Evolutionary conservation across 1,140 invertebrate species (phyloP), one percentile per base, ranked within the genome.

Genomic region (Apis cerana): DNA sequence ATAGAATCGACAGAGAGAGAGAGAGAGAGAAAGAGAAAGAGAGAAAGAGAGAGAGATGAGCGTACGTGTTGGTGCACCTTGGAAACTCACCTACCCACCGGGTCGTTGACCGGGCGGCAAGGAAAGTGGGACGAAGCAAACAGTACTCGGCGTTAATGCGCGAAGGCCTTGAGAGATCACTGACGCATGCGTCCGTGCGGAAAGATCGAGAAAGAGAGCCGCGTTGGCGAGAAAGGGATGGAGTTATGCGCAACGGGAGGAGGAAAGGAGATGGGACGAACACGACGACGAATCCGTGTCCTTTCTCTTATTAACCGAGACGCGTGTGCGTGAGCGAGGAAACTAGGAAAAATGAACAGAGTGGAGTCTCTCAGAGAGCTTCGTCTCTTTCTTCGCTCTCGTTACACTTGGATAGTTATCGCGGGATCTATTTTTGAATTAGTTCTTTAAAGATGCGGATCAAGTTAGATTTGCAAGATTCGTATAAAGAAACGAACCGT

Each of bases 121-220:
- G 92, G 92, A 94, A 94, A 94, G 93, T 94, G 92, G 93, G 93
- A 93, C 90, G 92, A 88, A 89, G 90, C 92, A 89, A 93, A 89
- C 90, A 90, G 89, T 84, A 88, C 79, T 76, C 70, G 23, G 79
- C 80, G 88, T 84, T 91, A 91, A 91, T 91, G 89, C 90, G 83
- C 84, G 83, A 86, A 88, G 89, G 89, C 90, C 90, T 91, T 91
- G 90, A 89, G 87, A 85, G 88, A 90, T 89, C 88, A 87, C 76
- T 84, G 87, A 89, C 89, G 89, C 87, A 88, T 86, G 81, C 83
- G 76, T 82, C 81, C 87, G 80, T 69, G 72, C 75, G 64, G 65
- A 77, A 75, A 85, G 61, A 88, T 70, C 71, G 80, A 82, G 80
- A 76, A 76, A 75, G 80, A 82, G n/a, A 48, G 13, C 5, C 43